A percentile compares a stretch with the other conserved stretches of the same genome.
Evolutionary conservation across 2,113 vertebrate species (phyloP).

Genomic region (Leptosomus discolor): DNA sequence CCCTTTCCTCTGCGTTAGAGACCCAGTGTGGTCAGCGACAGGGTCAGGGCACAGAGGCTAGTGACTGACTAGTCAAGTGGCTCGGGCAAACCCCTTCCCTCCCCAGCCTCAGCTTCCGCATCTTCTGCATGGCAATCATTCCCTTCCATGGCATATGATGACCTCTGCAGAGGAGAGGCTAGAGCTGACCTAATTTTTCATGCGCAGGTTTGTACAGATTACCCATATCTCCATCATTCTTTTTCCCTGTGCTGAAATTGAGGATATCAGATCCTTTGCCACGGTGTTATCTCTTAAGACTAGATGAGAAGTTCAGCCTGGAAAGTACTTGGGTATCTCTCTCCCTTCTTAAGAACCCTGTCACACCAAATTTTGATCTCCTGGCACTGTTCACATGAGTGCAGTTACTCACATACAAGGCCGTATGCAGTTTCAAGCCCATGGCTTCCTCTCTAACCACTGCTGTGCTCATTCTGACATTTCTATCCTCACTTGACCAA

Average conservation of each 20-base stretch:
- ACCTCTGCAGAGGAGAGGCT: background rate
- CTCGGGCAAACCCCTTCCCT: background rate
- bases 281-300: background rate
- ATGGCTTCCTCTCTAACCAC: background rate
- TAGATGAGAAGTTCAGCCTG: background rate
- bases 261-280: background rate
- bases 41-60: fast-evolving
- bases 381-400: background rate
- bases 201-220: background rate
- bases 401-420: background rate
- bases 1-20: background rate
- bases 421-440: background rate
- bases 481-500: background rate
- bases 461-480: background rate
- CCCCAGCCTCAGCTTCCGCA: background rate
- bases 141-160: fast-evolving
- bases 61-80: background rate
- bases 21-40: background rate
- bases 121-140: background rate
- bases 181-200: background rate
- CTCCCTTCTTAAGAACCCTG: background rate
- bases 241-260: background rate
- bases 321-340: background rate
- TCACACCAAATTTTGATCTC: background rate
- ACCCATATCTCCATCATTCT: background rate